phyloP scores from a whole-genome alignment of 2,113 vertebrate species.

The Blennius ocellaris region DNA sequence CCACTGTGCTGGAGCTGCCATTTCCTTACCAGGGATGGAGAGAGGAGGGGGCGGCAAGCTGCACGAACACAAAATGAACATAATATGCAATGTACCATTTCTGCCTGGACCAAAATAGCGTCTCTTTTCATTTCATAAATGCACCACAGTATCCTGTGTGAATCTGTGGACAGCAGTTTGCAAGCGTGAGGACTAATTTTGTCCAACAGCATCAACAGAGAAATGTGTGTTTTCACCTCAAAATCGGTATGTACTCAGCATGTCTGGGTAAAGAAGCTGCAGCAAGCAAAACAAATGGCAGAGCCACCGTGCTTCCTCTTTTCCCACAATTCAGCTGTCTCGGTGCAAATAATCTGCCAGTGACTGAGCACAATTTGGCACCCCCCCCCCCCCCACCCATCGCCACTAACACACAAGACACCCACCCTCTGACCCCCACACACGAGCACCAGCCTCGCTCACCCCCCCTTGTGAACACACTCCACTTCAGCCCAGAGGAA shows the following conservation, averaged over 20 bases:
- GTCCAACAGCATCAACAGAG: neutral
- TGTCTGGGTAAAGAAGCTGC: conserved; percentile 34
- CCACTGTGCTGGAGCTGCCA: conserved; percentile 48
- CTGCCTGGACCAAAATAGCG: conserved; percentile 15
- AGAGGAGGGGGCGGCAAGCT: conserved; percentile 24
- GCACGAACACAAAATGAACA: conserved; percentile 38
- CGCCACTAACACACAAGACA: conserved; percentile 68
- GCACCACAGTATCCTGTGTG: conserved; percentile 22
- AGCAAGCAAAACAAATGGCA: conserved; percentile 74
- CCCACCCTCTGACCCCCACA: conserved; percentile 63
- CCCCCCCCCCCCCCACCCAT: conserved; percentile 32
- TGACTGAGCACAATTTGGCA: conserved; percentile 76
- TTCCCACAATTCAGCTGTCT: conserved; percentile 77
- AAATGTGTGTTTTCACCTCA: conserved; percentile 31
- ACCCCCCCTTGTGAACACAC: conserved; percentile 80
- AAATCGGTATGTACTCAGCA: conserved; percentile 50
- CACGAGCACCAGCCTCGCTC: conserved; percentile 51
- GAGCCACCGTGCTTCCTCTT: conserved; percentile 58
- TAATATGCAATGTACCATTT: conserved; percentile 32
- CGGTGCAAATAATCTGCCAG: conserved; percentile 63
- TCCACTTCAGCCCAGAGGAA: conserved; percentile 87
- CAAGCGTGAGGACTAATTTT: neutral
- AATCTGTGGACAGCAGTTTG: conserved; percentile 12
- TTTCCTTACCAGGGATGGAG: conserved; percentile 59
- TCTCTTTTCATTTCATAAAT: neutral